These are phyloP conservation scores for Siniperca obscura DNA, from an alignment of 2,797 vertebrate species.

Conservation along the genomic window DNA sequence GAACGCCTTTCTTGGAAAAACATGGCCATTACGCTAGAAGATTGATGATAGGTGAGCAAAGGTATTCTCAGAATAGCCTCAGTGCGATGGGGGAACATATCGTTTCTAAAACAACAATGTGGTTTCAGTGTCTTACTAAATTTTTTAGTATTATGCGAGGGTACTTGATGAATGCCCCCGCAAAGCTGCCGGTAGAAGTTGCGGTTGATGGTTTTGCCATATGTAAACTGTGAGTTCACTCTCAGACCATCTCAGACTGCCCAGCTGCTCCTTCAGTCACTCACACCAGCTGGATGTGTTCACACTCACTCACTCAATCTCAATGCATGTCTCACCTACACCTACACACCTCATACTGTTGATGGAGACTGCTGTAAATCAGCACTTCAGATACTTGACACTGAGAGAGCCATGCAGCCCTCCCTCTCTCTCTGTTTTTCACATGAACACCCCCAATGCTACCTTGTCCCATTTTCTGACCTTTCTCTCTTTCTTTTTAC, in stretches of 20 bases:
- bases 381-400: conserved; percentile 38
- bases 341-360: conserved; percentile 49
- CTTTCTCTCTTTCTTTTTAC: conserved; percentile 4
- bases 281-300: conserved; percentile 62
- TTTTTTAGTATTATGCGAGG: conserved; percentile 55
- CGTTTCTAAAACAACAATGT: conserved; percentile 70
- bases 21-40: conserved; percentile 39
- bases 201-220: conserved; percentile 73
- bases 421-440: conserved; percentile 22
- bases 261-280: conserved; percentile 72
- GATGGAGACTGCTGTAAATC: conserved; percentile 55
- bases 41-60: conserved; percentile 59
- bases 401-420: conserved; percentile 13
- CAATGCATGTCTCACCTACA: conserved; percentile 55
- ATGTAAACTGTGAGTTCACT: conserved; percentile 67
- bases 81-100: conserved; percentile 29
- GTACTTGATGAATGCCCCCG: conserved; percentile 46
- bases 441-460: conserved; percentile 1
- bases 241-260: conserved; percentile 52
- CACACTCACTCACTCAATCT: conserved; percentile 51
- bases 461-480: conserved; percentile 25
- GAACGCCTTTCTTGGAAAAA: conserved; percentile 59
- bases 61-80: conserved; percentile 45
- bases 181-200: conserved; percentile 35
- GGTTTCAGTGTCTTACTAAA: conserved; percentile 52